Evolutionary conservation across 2,113 vertebrate species (phyloP).

Genomic region (Saguinus midas): DNA sequence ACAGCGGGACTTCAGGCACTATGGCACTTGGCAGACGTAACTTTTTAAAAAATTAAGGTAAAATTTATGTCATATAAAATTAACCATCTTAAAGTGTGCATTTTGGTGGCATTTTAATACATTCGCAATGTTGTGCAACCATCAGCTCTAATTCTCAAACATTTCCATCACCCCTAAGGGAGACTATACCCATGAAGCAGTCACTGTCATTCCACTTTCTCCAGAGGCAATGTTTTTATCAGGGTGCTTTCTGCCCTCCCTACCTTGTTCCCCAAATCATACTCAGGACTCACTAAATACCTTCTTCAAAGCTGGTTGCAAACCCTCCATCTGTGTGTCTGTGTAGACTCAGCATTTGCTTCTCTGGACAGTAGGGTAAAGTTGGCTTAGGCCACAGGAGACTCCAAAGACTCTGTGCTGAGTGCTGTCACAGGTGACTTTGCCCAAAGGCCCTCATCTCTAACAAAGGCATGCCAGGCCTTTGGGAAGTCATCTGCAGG

Average conservation of each 20-base stretch:
- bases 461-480: neutral
- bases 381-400: neutral
- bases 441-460: neutral
- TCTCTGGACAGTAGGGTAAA: neutral
- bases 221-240: neutral
- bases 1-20: neutral
- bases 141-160: neutral
- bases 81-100: neutral
- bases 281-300: neutral
- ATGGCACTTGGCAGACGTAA: neutral
- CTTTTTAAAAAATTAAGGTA: neutral
- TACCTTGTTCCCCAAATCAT: neutral
- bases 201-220: neutral
- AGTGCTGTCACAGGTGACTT: neutral
- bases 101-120: neutral
- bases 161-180: neutral
- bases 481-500: neutral
- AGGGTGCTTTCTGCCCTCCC: neutral
- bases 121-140: neutral
- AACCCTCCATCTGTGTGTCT: neutral
- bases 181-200: neutral
- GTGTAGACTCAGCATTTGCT: neutral
- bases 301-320: neutral
- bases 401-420: neutral
- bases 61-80: constrained; percentile 7